Conservation (phyloP, 2,888 invertebrate genomes). For the Eristalis intricaria region DNA sequence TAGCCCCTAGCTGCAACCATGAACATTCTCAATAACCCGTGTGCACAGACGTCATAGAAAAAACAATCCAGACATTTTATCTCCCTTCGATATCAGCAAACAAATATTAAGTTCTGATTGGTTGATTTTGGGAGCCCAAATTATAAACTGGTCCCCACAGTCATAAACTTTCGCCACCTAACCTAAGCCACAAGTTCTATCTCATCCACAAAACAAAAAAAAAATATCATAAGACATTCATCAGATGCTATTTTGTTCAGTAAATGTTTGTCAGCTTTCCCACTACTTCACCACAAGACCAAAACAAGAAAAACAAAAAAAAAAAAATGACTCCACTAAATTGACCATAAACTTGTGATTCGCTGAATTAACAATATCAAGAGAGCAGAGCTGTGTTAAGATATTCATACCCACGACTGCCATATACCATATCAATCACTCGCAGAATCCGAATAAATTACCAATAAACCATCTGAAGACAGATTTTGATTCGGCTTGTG, state of each 20-base stretch:
- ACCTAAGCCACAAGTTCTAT: neutral
- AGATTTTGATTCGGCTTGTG: neutral
- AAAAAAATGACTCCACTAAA: neutral
- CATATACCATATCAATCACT: slow-evolving; percentile 8
- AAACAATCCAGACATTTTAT: too few species aligned
- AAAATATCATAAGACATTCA: neutral
- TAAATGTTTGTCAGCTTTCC: neutral
- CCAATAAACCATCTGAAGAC: neutral
- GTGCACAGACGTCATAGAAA: too few species aligned
- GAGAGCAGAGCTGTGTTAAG: neutral
- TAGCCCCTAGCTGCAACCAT: too few species aligned
- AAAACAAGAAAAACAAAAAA: too few species aligned
- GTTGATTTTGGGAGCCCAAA: too few species aligned
- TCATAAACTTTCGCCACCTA: neutral
- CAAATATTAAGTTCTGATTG: neutral
- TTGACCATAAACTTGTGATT: neutral
- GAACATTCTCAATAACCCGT: too few species aligned
- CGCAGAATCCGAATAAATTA: slow-evolving; percentile 6
- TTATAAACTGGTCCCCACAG: neutral
- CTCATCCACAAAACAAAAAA: neutral
- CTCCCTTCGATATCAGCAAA: too few species aligned
- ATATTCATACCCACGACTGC: slow-evolving; percentile 26
- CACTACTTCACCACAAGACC: neutral
- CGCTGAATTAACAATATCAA: neutral
- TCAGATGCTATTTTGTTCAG: neutral